Percentiles rank a stretch among this genome's conserved stretches.
phyloP scores from a whole-genome alignment of 2,888 invertebrate species.

The Andrena dorsata region DNA sequence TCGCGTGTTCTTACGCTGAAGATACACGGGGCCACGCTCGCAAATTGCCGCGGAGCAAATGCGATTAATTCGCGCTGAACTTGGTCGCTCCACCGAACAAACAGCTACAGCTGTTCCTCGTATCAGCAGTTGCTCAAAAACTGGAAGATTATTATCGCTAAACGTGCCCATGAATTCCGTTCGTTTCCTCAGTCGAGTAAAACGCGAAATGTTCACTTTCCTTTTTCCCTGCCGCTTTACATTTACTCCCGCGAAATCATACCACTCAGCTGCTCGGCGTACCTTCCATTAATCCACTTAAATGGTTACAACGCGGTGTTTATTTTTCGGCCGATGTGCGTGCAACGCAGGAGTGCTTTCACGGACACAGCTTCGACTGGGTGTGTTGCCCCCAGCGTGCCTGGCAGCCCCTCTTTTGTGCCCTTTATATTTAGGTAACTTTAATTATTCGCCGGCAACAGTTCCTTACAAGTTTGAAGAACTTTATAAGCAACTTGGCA shows the following conservation, averaged over 20 bases:
- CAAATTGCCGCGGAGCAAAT: constrained; percentile 39
- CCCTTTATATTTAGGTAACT: constrained; percentile 73
- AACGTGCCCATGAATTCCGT: too few species aligned
- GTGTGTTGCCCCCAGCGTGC: constrained; percentile 61
- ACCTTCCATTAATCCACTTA: not conserved
- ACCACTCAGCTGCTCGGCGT: not conserved
- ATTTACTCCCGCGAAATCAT: not conserved
- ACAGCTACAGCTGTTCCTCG: not conserved
- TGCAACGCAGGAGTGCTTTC: constrained; percentile 26
- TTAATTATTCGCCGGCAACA: constrained; percentile 73
- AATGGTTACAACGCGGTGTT: constrained; percentile 35
- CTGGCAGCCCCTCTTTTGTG: constrained; percentile 64
- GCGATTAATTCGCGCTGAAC: constrained; percentile 39
- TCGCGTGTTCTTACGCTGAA: constrained; percentile 37
- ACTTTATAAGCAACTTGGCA: constrained; percentile 73
- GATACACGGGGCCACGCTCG: constrained; percentile 36
- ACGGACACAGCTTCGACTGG: constrained; percentile 37
- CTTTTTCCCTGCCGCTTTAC: not conserved
- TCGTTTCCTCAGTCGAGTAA: not conserved
- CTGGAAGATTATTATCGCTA: not conserved
- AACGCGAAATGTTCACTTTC: not conserved
- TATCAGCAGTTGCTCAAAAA: not conserved
- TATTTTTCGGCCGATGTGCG: constrained; percentile 16
- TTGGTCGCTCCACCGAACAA: constrained; percentile 10
- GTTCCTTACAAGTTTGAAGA: constrained; percentile 73